Conservation (phyloP, 2,113 vertebrate genomes). For the Nerophis lumbriciformis region DNA sequence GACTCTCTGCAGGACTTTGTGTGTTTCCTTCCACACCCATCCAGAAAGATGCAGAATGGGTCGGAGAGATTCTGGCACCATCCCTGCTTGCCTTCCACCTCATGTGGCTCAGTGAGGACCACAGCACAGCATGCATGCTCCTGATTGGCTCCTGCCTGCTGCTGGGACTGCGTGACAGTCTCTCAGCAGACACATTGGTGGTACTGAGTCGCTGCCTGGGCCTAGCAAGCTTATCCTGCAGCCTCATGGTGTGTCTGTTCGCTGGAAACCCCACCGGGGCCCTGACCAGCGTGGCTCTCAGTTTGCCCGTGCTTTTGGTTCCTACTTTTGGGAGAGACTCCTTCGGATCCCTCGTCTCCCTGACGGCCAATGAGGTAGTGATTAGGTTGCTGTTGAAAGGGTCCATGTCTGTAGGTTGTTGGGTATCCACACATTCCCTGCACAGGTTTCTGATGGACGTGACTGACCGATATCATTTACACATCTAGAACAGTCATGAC, state of each 20-base stretch:
- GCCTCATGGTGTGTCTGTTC: conserved; percentile 69
- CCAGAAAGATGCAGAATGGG: conserved; percentile 62
- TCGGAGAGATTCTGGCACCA: conserved; percentile 54
- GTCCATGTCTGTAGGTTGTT: conserved; percentile 61
- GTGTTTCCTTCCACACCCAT: conserved; percentile 29
- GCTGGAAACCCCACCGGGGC: conserved; percentile 59
- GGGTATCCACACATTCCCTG: conserved; percentile 57
- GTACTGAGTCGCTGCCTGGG: conserved; percentile 64
- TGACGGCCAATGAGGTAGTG: conserved; percentile 36
- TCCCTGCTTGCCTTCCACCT: conserved; percentile 65
- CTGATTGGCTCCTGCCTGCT: conserved; percentile 64
- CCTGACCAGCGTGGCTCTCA: conserved; percentile 60
- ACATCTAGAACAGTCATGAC: conserved; percentile 10
- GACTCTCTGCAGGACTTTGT: conserved; percentile 55
- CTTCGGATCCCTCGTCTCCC: conserved; percentile 31
- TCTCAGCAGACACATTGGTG: conserved; percentile 59
- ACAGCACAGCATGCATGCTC: conserved; percentile 60
- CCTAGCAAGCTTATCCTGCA: conserved; percentile 69
- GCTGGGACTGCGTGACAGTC: conserved; percentile 58
- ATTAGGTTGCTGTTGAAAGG: conserved; percentile 57
- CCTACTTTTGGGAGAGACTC: conserved; percentile 15
- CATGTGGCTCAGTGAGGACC: conserved; percentile 73
- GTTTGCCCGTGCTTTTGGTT: conserved; percentile 56
- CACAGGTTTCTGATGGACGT: conserved; percentile 59
- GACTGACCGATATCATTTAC: conserved; percentile 25